Conservation (phyloP, 2,888 invertebrate genomes). For the Euplagia quadripunctaria region DNA sequence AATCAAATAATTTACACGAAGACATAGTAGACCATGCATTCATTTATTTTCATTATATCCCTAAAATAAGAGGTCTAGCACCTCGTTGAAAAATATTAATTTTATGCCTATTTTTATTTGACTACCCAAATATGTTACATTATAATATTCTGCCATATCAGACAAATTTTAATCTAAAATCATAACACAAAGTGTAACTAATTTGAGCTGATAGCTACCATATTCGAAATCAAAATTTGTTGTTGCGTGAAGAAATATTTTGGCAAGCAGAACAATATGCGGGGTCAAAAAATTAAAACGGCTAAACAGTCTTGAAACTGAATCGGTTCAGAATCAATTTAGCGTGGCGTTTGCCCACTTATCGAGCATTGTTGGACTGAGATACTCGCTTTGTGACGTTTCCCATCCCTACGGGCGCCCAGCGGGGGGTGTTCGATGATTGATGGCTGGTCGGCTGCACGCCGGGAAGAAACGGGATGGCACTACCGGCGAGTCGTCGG, state of each 20-base stretch:
- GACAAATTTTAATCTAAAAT: not conserved
- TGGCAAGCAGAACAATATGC: constrained; percentile 18
- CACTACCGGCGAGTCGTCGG: constrained; percentile 55
- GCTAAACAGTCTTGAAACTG: constrained; percentile 72
- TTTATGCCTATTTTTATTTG: no score
- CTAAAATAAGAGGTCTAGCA: no score
- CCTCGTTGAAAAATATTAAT: not conserved
- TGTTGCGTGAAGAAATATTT: not conserved
- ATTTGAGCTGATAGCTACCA: not conserved
- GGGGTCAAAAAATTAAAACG: constrained; percentile 61
- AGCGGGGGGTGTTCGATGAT: constrained; percentile 85
- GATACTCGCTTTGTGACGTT: constrained; percentile 79
- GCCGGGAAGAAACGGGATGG: constrained; percentile 64
- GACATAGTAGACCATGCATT: no score
- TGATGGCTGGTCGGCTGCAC: constrained; percentile 83
- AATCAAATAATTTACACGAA: no score
- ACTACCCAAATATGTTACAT: not conserved
- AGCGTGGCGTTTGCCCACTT: constrained; percentile 83
- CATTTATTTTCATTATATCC: no score
- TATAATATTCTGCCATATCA: not conserved
- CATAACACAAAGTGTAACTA: not conserved
- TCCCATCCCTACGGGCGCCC: constrained; percentile 83
- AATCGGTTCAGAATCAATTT: constrained; percentile 81
- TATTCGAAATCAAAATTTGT: not conserved
- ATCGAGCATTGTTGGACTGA: constrained; percentile 81